These are phyloP conservation scores for Oedothorax gibbosus DNA, from an alignment of 1,140 invertebrate species.

Conservation along the genomic window DNA sequence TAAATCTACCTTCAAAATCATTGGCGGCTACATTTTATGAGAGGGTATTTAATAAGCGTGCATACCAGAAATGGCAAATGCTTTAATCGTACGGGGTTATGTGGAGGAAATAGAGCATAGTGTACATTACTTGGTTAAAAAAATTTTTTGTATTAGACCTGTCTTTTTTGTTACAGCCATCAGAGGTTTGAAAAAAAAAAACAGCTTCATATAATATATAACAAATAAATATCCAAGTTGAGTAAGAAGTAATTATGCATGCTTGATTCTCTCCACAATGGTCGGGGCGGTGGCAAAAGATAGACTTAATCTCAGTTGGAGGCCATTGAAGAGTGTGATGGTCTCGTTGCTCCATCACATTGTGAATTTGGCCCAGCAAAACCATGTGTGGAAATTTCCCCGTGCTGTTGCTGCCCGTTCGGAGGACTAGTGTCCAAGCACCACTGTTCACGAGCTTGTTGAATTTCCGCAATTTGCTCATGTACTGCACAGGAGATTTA, in stretches of 20 bases:
- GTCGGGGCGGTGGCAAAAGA: conserved; percentile 92
- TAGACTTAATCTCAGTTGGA: conserved; percentile 81
- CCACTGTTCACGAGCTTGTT: conserved; percentile 76
- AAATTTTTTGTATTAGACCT: too few species aligned
- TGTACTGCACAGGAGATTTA: conserved; percentile 63
- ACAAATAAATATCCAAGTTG: conserved; percentile 78
- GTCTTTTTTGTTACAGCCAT: too few species aligned
- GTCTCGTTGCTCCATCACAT: conserved; percentile 91
- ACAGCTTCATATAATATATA: conserved; percentile 1
- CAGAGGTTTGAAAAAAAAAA: too few species aligned
- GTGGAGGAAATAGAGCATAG: too few species aligned
- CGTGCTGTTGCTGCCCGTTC: conserved; percentile 83
- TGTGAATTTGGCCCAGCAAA: conserved; percentile 89
- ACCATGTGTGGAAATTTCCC: conserved; percentile 82
- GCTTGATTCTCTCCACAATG: conserved; percentile 90
- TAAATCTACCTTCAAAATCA: too few species aligned
- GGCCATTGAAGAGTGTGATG: conserved; percentile 85
- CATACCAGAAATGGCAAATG: too few species aligned
- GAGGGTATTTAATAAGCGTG: too few species aligned
- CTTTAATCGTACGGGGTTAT: too few species aligned
- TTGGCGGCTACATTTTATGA: too few species aligned
- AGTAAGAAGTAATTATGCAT: conserved; percentile 97
- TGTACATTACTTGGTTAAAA: too few species aligned
- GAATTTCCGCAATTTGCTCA: conserved; percentile 71
- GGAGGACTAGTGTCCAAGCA: conserved; percentile 77